Conservation (phyloP, 2,797 vertebrate genomes). For the Pogonophryne albipinna region DNA sequence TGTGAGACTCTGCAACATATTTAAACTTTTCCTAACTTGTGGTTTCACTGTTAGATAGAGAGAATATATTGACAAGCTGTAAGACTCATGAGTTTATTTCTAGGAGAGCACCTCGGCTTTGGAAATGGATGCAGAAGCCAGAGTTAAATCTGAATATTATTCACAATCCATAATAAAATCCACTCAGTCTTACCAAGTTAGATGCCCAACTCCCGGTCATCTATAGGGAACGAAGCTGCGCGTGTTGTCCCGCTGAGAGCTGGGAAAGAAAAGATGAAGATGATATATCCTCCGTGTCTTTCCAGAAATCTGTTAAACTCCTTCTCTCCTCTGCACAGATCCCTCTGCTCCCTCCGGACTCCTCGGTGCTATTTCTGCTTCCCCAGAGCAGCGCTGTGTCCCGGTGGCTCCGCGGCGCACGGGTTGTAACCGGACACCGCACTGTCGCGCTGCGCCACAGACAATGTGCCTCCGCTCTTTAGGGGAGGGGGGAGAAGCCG, state of each 20-base stretch:
- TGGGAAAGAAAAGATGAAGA: slow-evolving; percentile 45
- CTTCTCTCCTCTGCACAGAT: slow-evolving; percentile 47
- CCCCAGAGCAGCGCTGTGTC: slow-evolving; percentile 62
- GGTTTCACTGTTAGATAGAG: background rate
- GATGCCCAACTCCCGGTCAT: slow-evolving; percentile 81
- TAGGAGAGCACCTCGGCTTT: background rate
- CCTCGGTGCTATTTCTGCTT: slow-evolving; percentile 65
- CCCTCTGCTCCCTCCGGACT: slow-evolving; percentile 61
- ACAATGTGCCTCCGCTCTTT: slow-evolving; percentile 65
- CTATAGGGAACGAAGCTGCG: slow-evolving; percentile 73
- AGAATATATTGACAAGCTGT: background rate
- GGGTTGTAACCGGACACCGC: slow-evolving; percentile 81
- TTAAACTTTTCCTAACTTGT: background rate
- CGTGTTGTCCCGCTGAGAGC: slow-evolving; percentile 69
- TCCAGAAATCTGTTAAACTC: slow-evolving; percentile 52
- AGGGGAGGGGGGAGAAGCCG: background rate
- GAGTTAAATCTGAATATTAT: background rate
- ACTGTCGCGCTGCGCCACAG: slow-evolving; percentile 78
- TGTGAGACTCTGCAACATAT: background rate
- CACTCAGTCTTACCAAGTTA: slow-evolving; percentile 78
- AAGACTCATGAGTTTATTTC: slow-evolving; percentile 7
- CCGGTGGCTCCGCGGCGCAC: slow-evolving; percentile 72
- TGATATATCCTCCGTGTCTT: slow-evolving; percentile 75
- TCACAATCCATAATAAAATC: background rate
- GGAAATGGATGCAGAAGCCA: slow-evolving; percentile 4